phyloP scores from a whole-genome alignment of 2,113 vertebrate genomes.

The Orientallactaga bullata region DNA sequence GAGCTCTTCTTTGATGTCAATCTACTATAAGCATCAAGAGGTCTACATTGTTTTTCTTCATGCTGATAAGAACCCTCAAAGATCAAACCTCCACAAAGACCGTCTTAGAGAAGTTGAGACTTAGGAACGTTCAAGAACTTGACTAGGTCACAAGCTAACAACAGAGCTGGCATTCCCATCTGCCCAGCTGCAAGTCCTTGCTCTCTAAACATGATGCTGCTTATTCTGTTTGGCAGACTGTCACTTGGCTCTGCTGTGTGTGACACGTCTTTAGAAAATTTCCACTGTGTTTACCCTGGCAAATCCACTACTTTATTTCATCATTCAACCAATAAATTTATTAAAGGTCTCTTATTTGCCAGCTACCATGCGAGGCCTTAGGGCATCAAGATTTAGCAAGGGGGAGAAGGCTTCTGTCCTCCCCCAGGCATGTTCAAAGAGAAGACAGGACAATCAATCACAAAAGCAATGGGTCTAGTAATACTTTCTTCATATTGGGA shows the following conservation, averaged over 20 bases:
- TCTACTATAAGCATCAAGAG: not conserved
- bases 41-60: not conserved
- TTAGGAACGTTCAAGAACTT: not conserved
- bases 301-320: constrained; percentile 61
- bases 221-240: constrained; percentile 26
- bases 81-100: not conserved
- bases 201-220: not conserved
- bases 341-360: constrained; percentile 31
- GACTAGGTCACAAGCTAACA: not conserved
- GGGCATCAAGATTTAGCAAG: constrained; percentile 32
- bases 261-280: constrained; percentile 65
- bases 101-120: not conserved
- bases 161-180: not conserved
- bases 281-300: constrained; percentile 58
- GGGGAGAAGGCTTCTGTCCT: not conserved
- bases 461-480: not conserved
- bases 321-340: constrained; percentile 43
- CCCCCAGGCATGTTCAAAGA: not conserved
- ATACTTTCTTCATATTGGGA: not conserved
- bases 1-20: not conserved
- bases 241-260: not conserved
- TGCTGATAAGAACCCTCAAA: not conserved
- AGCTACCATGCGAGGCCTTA: not conserved
- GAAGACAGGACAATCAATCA: not conserved
- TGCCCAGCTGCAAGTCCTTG: not conserved